phyloP scores from a whole-genome alignment of 2,888 invertebrate species.

The Eupithecia vulgata region DNA sequence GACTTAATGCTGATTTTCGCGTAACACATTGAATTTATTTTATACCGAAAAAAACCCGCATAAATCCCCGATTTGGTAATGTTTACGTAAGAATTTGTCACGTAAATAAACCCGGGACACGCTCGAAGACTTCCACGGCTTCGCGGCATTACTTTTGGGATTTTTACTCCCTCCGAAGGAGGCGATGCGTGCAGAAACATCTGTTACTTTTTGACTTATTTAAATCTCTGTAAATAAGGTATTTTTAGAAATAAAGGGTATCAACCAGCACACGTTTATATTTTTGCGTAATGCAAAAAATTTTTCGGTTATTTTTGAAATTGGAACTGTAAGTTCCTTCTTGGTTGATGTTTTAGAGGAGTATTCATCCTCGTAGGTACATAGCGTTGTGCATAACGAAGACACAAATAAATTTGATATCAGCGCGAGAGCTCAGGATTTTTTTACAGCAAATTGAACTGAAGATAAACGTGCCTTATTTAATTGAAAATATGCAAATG shows the following conservation, averaged over 20 bases:
- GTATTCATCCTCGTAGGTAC: too few species aligned
- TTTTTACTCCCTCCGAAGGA: constrained; percentile 55
- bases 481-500: too few species aligned
- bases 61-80: constrained; percentile 63
- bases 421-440: too few species aligned
- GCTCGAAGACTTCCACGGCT: constrained; percentile 74
- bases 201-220: constrained; percentile 72
- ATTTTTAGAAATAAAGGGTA: constrained; percentile 5
- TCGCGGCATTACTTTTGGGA: constrained; percentile 66
- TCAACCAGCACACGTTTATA: background rate
- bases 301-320: too few species aligned
- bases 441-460: too few species aligned
- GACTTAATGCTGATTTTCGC: background rate
- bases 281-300: background rate
- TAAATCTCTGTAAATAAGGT: constrained; percentile 15
- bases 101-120: constrained; percentile 80
- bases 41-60: constrained; percentile 12
- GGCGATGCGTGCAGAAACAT: constrained; percentile 78
- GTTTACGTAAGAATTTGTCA: constrained; percentile 80
- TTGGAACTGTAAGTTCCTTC: too few species aligned
- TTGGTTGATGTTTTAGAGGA: too few species aligned
- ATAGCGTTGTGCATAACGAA: too few species aligned
- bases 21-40: constrained; percentile 15
- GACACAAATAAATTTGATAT: too few species aligned
- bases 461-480: too few species aligned